Conservation (phyloP, 2,113 vertebrate species). For the Peromyscus maniculatus region DNA sequence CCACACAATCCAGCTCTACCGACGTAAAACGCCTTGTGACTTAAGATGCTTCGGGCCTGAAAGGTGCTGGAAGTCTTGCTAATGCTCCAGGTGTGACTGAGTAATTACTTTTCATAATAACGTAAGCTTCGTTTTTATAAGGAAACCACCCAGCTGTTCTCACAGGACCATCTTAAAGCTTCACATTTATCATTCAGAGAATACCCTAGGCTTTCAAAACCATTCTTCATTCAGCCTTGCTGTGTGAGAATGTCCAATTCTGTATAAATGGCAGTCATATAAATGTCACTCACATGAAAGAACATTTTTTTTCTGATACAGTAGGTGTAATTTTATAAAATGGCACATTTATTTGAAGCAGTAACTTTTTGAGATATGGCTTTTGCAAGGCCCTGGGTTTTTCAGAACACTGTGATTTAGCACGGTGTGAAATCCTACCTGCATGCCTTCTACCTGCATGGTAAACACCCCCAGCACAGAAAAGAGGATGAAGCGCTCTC, state of each 20-base stretch:
- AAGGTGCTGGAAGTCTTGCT: constrained; percentile 2
- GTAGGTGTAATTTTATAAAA: constrained; percentile 81
- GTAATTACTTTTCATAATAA: constrained; percentile 35
- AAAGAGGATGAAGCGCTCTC: constrained; percentile 1
- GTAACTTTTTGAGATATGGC: constrained; percentile 75
- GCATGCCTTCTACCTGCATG: neutral
- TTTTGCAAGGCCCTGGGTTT: constrained; percentile 72
- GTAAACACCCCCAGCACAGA: constrained; percentile 15
- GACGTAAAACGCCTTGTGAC: neutral
- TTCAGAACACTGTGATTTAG: constrained; percentile 75
- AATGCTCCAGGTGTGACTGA: neutral
- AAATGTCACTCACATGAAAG: constrained; percentile 81
- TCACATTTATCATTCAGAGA: constrained; percentile 78
- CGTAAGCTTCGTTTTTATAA: constrained; percentile 47
- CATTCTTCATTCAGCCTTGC: constrained; percentile 79
- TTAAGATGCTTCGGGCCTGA: neutral
- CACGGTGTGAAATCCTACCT: constrained; percentile 47
- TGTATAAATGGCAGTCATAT: constrained; percentile 80
- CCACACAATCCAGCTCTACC: neutral
- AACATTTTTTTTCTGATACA: constrained; percentile 76
- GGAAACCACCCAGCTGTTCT: constrained; percentile 48
- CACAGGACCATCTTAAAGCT: constrained; percentile 71
- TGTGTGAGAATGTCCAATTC: constrained; percentile 77
- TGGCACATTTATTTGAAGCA: constrained; percentile 77
- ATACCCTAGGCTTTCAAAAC: constrained; percentile 76